Conservation (phyloP, 2,888 invertebrate species). For the Melipona bicolor region DNA sequence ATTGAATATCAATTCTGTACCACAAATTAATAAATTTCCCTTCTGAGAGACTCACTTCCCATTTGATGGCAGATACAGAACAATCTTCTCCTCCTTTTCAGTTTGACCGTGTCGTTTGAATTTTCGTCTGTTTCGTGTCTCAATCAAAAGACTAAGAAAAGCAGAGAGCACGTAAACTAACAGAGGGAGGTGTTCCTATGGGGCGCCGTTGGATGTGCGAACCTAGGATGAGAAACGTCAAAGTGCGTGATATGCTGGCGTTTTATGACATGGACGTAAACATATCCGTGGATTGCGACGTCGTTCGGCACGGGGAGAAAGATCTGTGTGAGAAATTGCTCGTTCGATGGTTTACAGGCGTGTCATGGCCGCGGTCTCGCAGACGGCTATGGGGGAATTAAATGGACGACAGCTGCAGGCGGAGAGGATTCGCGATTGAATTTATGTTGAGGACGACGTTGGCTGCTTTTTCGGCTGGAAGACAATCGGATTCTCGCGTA, state of each 20-base stretch:
- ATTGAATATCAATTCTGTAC: too few species aligned
- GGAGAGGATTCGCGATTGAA: not conserved
- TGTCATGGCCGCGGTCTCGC: constrained; percentile 22
- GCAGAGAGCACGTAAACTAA: not conserved
- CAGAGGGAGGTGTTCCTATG: not conserved
- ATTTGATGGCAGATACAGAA: too few species aligned
- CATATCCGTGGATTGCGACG: constrained; percentile 30
- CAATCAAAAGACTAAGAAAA: constrained; percentile 38
- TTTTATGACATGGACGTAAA: constrained; percentile 43
- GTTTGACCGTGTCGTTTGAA: not conserved
- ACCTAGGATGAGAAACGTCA: not conserved
- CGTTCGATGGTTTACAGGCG: constrained; percentile 41
- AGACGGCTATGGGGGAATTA: constrained; percentile 30
- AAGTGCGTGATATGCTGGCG: constrained; percentile 1
- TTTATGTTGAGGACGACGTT: not conserved
- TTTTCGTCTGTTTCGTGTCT: not conserved
- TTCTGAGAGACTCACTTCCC: too few species aligned
- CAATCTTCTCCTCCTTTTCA: too few species aligned
- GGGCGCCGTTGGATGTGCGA: not conserved
- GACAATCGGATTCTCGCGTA: not conserved
- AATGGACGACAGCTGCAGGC: constrained; percentile 15
- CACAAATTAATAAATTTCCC: too few species aligned
- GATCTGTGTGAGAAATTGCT: constrained; percentile 25
- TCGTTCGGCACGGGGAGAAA: not conserved
- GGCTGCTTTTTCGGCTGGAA: not conserved